phyloP scores from a whole-genome alignment of 1,140 invertebrate genomes.

The Drosophila teissieri region DNA sequence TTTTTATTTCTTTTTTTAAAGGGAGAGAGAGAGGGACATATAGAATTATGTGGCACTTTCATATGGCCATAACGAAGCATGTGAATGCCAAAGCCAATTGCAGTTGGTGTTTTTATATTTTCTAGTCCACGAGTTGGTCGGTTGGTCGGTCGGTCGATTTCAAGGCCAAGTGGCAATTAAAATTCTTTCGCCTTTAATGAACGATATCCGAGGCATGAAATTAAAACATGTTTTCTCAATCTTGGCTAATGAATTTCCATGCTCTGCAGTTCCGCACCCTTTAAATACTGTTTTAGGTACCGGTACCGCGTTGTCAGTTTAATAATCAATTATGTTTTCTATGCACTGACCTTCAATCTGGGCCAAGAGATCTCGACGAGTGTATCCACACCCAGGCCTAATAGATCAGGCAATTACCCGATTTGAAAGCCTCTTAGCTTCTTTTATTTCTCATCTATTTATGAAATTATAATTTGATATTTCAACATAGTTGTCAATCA shows the following conservation, averaged over 20 bases:
- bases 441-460: constrained; percentile 63
- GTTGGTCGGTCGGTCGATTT: background rate
- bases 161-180: constrained; percentile 68
- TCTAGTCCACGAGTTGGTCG: constrained; percentile 53
- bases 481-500: constrained; percentile 83
- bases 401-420: constrained; percentile 77
- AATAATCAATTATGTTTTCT: constrained; percentile 73
- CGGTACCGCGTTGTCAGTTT: constrained; percentile 51
- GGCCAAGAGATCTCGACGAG: constrained; percentile 37
- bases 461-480: constrained; percentile 80
- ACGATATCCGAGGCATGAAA: constrained; percentile 78
- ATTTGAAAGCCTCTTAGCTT: constrained; percentile 77
- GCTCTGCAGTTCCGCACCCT: constrained; percentile 13
- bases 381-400: constrained; percentile 67
- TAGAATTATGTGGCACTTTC: constrained; percentile 71
- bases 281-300: constrained; percentile 42
- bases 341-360: constrained; percentile 73
- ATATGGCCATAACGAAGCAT: constrained; percentile 62
- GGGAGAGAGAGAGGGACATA: background rate
- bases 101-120: constrained; percentile 50
- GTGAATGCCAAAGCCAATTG: constrained; percentile 51
- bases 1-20: background rate
- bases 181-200: constrained; percentile 70
- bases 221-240: constrained; percentile 77
- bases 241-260: constrained; percentile 27